Percentiles rank a stretch among this genome's conserved stretches.
Conservation (phyloP, 2,888 invertebrate genomes). For the Cataglyphis cursor region DNA sequence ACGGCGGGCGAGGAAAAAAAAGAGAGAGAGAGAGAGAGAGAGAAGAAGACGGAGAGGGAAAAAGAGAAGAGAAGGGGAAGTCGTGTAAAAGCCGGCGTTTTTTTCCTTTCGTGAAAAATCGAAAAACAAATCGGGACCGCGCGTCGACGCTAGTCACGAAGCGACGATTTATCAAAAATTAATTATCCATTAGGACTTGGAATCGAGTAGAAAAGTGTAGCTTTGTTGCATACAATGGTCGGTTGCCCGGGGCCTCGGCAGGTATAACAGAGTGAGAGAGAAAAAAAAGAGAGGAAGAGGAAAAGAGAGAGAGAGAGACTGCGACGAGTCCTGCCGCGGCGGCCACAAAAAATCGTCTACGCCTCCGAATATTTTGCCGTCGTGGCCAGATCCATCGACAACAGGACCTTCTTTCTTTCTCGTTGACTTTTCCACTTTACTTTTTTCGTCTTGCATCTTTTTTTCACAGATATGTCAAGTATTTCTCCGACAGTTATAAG, state of each 20-base stretch:
- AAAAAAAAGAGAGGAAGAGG: constrained; percentile 22
- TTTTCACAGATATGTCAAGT: constrained; percentile 12
- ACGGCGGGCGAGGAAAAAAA: constrained; percentile 48
- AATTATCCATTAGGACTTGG: constrained; percentile 85
- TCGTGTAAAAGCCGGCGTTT: constrained; percentile 56
- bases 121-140: constrained; percentile 82
- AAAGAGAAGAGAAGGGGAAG: constrained; percentile 33
- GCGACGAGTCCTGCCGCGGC: constrained; percentile 55
- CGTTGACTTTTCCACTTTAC: constrained; percentile 35
- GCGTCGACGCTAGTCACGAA: constrained; percentile 82
- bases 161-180: constrained; percentile 86
- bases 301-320: constrained; percentile 49
- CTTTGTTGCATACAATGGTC: constrained; percentile 83
- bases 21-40: constrained; percentile 24
- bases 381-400: constrained; percentile 57
- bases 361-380: constrained; percentile 83
- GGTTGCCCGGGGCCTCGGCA: constrained; percentile 70
- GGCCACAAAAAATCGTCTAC: constrained; percentile 83
- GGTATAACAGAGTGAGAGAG: constrained; percentile 70
- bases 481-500: background rate
- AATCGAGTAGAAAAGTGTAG: constrained; percentile 84
- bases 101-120: constrained; percentile 80
- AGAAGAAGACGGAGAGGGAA: constrained; percentile 22
- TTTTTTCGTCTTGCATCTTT: constrained; percentile 25
- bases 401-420: constrained; percentile 48